These are phyloP conservation scores for Odontomachus brunneus DNA, from an alignment of 1,140 invertebrate genomes.

Conservation along the genomic window DNA sequence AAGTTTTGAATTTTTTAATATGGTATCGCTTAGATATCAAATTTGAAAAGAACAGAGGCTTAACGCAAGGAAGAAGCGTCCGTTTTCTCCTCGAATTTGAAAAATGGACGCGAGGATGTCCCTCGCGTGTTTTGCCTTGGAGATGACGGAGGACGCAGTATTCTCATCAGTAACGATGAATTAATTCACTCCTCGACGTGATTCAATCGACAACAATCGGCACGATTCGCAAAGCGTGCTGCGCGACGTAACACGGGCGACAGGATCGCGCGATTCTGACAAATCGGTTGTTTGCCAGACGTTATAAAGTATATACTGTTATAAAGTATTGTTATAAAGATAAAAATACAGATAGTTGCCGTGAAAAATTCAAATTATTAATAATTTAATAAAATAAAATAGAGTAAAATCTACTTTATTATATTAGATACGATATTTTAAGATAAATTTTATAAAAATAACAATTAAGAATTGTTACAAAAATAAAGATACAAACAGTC, in stretches of 20 bases:
- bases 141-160: background rate
- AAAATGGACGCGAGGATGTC: background rate
- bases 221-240: conserved; percentile 10
- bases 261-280: conserved; percentile 5
- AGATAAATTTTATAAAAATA: too few species aligned
- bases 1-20: background rate
- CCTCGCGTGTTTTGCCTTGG: background rate
- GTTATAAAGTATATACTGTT: too few species aligned
- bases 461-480: too few species aligned
- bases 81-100: background rate
- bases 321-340: too few species aligned
- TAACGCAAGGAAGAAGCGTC: background rate
- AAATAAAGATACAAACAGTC: too few species aligned
- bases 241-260: too few species aligned
- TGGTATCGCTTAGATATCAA: background rate
- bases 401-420: too few species aligned
- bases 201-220: background rate
- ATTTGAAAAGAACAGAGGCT: background rate
- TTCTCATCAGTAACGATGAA: conserved; percentile 11
- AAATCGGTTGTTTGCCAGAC: background rate
- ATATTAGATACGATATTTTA: too few species aligned
- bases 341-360: too few species aligned
- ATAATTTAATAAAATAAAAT: too few species aligned
- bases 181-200: conserved; percentile 6
- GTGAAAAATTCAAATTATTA: too few species aligned